Evolutionary conservation across 2,113 vertebrate genomes (phyloP), one percentile per base, ranked within the genome.

Genomic region (Coreoperca whiteheadi): DNA sequence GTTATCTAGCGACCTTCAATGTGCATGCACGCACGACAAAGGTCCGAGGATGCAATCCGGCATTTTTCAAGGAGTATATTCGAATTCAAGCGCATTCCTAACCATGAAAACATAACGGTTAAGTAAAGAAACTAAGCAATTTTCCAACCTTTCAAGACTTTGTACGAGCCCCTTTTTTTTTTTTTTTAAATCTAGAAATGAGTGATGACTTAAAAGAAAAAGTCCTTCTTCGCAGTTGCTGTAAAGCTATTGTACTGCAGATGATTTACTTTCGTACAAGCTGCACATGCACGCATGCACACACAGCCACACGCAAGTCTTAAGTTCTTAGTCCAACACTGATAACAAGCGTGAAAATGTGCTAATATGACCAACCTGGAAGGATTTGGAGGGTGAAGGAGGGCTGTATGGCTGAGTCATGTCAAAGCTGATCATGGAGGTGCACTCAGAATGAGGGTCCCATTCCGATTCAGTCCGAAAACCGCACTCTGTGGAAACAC

Each of bases 401-500:
- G 83, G 85, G 69, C 74, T 76, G 51, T 61, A 4, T 0, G 81
- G 74, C 12, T 86, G 79, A 79, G 8, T 69, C 93, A 94, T 93
- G 86, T 93, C 85, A 4, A 94, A 73, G 90, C 67, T 92, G 37
- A 89, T 68, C 89, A 94, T 1, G n/a, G 93, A 95, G 64, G n/a
- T 34, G 48, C 37, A 61, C 28, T 94, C 90, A 1, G 39, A 79
- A 0, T 10, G 46, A 74, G 66, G 79, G 43, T 92, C 89, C 84
- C 87, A 92, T 48, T 92, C 90, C 0, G 70, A 67, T 0, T 86
- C 88, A 0, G 88, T 88, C 67, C 25, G 91, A 90, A 90, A 90
- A 72, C 88, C 88, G 80, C 86, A 92, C 50, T 92, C 92, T 46
- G 94, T 94, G 74, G 87, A 85, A 79, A 95, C 66, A 11, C 94